phyloP scores from a whole-genome alignment of 2,888 invertebrate genomes.

The Orthosia incerta region DNA sequence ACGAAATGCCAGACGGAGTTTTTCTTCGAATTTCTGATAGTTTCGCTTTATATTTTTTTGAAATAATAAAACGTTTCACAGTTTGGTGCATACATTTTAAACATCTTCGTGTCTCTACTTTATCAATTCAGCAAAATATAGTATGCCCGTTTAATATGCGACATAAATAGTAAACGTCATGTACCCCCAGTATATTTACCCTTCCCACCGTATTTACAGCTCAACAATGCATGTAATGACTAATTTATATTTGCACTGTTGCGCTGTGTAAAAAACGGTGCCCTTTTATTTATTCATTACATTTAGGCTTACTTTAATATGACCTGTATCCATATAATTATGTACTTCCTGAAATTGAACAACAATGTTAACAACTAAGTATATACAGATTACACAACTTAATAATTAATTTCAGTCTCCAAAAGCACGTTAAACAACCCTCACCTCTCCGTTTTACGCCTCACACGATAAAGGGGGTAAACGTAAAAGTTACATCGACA shows the following conservation, averaged over 20 bases:
- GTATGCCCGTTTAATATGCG: too few relatives aligned
- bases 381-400: conserved; percentile 2
- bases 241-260: neutral
- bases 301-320: too few relatives aligned
- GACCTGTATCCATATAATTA: neutral
- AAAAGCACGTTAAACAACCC: conserved; percentile 29
- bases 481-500: conserved; percentile 70
- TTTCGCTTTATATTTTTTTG: too few relatives aligned
- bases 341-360: neutral
- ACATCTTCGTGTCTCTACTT: neutral
- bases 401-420: conserved; percentile 35
- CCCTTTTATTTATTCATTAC: too few relatives aligned
- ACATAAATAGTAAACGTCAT: too few relatives aligned
- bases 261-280: neutral
- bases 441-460: conserved; percentile 37
- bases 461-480: conserved; percentile 64
- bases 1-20: conserved; percentile 24
- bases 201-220: too few relatives aligned
- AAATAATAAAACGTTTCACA: neutral
- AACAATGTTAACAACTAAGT: conserved; percentile 4
- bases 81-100: neutral
- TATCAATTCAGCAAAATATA: neutral
- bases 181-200: too few relatives aligned
- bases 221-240: too few relatives aligned
- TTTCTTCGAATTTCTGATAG: conserved; percentile 39